These are phyloP conservation scores for Engraulis encrasicolus DNA, from an alignment of 2,113 vertebrate genomes.

Conservation along the genomic window DNA sequence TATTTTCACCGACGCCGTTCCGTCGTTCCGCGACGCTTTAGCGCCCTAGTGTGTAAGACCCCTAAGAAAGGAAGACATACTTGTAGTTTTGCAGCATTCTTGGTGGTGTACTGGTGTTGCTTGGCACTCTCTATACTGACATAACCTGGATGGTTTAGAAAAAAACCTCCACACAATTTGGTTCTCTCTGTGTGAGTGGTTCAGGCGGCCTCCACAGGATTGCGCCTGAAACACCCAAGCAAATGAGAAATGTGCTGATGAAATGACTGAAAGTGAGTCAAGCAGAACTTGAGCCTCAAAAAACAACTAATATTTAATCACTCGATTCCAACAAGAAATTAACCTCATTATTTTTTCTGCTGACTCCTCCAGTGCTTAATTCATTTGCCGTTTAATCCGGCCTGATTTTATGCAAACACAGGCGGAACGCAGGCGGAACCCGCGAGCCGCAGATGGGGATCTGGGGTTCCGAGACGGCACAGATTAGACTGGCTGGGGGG, in stretches of 20 bases:
- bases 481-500: background rate
- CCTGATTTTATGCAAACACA: constrained; percentile 39
- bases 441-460: background rate
- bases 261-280: constrained; percentile 9
- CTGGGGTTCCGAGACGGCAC: background rate
- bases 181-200: too few relatives aligned
- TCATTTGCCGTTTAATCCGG: constrained; percentile 32
- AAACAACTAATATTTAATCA: constrained; percentile 43
- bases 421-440: background rate
- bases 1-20: too few relatives aligned
- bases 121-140: too few relatives aligned
- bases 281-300: background rate
- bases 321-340: constrained; percentile 32
- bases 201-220: too few relatives aligned
- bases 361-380: constrained; percentile 35
- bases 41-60: too few relatives aligned
- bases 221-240: too few relatives aligned
- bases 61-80: too few relatives aligned
- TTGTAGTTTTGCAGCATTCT: too few relatives aligned
- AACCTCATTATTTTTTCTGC: constrained; percentile 35
- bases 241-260: background rate
- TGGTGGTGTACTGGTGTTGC: too few relatives aligned
- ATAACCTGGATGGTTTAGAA: too few relatives aligned
- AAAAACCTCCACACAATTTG: too few relatives aligned
- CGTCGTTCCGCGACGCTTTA: too few relatives aligned